Evolutionary conservation across 2,888 invertebrate genomes (phyloP), one percentile per base, ranked within the genome.

Genomic region (Melitaea athalia): DNA sequence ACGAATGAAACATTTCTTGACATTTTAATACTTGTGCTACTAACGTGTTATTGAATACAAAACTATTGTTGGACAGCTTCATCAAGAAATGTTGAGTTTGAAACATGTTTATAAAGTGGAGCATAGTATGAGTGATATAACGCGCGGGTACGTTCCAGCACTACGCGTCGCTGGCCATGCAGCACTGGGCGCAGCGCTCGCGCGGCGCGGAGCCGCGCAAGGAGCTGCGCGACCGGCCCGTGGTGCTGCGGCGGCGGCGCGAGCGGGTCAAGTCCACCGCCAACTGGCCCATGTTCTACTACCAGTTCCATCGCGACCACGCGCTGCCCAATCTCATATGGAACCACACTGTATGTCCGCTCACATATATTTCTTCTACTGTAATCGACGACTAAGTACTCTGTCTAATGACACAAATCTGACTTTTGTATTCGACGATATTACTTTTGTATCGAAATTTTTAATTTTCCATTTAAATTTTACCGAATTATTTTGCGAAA

Each of bases 241-340:
- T 99, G 10, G 97, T 99, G 3, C 90, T 99, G 77, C 94, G 99
- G 49, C 96, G 98, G 79, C 94, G 99, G 7, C 93, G 99, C 31
- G 98, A 98, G 86, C 90, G 97, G 72, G 95, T 98, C 71, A 98
- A 98, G 89, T 95, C 96, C 63, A 95, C 95, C 78, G 96, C 96
- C 24, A 99, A 99, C 91, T 98, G 98, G 97, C 95, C 95, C 63
- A 93, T 98, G 75, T 99, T 99, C 93, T 99, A 98, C 91, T 98
- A 97, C 88, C 97, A 98, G 89, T 99, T 99, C 89, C 95, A 95
- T 81, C 95, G 95, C 82, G 99, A 99, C 91, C 99, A 99, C 85
- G 96, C 97, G 68, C 94, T 98, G 85, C 98, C 99, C 0, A 99
- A 99, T 92, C 94, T 99, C 52, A 98, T 99, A 81, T 99, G 99